Evolutionary conservation across 2,888 invertebrate species (phyloP).

Genomic region (Erebia ligea): DNA sequence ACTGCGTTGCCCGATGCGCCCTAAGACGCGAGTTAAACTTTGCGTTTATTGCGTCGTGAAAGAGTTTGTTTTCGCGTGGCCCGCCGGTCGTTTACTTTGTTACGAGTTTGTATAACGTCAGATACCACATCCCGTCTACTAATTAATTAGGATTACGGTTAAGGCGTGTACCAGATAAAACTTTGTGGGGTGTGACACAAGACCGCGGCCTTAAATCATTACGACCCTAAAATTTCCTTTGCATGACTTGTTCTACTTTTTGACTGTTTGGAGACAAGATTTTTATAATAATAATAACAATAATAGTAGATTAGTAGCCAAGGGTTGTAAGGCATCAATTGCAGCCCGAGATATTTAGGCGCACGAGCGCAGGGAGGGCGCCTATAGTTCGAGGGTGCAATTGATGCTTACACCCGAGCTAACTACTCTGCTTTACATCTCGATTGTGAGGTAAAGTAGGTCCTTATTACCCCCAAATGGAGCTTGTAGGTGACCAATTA

Average conservation of each 20-base stretch:
- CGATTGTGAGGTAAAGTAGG: too few species aligned
- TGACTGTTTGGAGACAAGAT: constrained; percentile 58
- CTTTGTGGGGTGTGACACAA: constrained; percentile 57
- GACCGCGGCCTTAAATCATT: constrained; percentile 56
- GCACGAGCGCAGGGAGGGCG: too few species aligned
- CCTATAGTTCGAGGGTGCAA: too few species aligned
- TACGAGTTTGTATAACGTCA: constrained; percentile 58
- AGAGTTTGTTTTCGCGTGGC: constrained; percentile 58
- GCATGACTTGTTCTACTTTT: constrained; percentile 55
- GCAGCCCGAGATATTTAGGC: too few species aligned
- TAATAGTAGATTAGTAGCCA: too few species aligned
- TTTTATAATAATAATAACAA: too few species aligned
- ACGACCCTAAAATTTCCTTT: constrained; percentile 64
- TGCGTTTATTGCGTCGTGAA: constrained; percentile 38
- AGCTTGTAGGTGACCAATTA: too few species aligned
- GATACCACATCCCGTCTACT: constrained; percentile 64
- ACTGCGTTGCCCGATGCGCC: background rate
- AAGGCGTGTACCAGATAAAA: constrained; percentile 66
- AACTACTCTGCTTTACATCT: too few species aligned
- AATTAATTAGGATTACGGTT: constrained; percentile 77
- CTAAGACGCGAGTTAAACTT: constrained; percentile 9
- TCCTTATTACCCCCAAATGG: too few species aligned
- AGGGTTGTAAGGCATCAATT: too few species aligned
- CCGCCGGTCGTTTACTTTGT: constrained; percentile 48
- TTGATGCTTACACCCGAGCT: too few species aligned